Evolutionary conservation across 2,113 vertebrate species (phyloP).

Genomic region (Chaetodon trifascialis): DNA sequence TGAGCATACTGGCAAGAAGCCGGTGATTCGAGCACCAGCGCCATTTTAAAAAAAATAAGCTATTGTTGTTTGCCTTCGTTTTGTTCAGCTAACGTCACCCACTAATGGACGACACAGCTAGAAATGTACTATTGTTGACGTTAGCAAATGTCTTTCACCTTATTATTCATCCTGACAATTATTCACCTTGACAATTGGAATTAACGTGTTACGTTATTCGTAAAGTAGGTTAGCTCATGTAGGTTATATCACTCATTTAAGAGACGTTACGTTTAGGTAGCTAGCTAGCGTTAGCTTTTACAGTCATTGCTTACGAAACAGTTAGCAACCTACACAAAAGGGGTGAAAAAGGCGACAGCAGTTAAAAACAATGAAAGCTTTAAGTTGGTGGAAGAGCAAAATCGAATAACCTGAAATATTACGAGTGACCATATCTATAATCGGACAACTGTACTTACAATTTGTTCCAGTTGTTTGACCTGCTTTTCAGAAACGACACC

Average conservation of each 20-base stretch:
- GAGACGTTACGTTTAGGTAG: not conserved
- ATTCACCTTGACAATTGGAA: not conserved
- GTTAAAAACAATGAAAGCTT: not conserved
- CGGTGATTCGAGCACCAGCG: constrained; percentile 48
- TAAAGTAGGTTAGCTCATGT: not conserved
- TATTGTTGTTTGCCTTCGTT: constrained; percentile 58
- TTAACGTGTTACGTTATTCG: no score
- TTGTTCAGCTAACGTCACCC: constrained; percentile 22
- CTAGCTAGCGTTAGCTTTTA: not conserved
- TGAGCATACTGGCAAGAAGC: not conserved
- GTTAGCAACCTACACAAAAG: not conserved
- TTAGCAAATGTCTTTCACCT: fast-evolving
- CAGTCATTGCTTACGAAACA: constrained; percentile 1
- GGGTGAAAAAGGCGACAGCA: not conserved
- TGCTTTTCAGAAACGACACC: fast-evolving
- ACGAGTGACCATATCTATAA: not conserved
- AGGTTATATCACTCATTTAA: not conserved
- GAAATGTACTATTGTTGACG: constrained; percentile 12
- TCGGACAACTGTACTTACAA: constrained; percentile 21
- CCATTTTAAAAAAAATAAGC: constrained; percentile 64
- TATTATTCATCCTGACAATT: not conserved
- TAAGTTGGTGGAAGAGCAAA: not conserved
- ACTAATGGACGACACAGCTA: constrained; percentile 30
- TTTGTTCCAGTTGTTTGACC: fast-evolving
- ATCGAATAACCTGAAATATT: not conserved